A percentile compares a stretch with the other conserved stretches of the same genome.
phyloP scores from a whole-genome alignment of 2,888 invertebrate species.

The Strigamia transsilvanica region DNA sequence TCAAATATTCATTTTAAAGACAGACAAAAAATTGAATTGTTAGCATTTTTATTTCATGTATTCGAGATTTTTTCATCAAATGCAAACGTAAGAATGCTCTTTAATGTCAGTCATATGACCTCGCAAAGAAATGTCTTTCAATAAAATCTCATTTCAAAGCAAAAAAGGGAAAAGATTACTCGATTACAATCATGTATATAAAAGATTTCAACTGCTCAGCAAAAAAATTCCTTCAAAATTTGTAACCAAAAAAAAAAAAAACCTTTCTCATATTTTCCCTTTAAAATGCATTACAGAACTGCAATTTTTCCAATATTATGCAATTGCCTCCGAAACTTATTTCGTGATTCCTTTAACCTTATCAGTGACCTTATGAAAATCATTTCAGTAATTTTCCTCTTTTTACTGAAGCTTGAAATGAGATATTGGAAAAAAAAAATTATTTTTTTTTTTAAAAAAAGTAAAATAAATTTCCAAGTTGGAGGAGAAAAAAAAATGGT shows the following conservation, averaged over 20 bases:
- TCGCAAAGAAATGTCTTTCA: not conserved
- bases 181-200: conserved; percentile 16
- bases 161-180: not conserved
- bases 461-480: not conserved
- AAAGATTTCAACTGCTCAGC: conserved; percentile 21
- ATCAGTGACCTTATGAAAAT: not conserved
- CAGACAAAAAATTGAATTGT: not conserved
- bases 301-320: conserved; percentile 16
- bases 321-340: not conserved
- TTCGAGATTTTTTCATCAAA: not conserved
- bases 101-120: not conserved
- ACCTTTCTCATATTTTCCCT: not conserved
- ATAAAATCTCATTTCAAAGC: conserved; percentile 9
- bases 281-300: not conserved
- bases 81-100: conserved; percentile 7
- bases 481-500: not conserved
- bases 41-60: not conserved
- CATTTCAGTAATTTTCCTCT: not conserved
- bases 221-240: not conserved
- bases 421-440: not conserved
- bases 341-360: not conserved
- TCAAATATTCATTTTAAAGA: not conserved
- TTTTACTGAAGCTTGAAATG: not conserved
- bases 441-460: too few species aligned
- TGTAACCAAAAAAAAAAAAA: not conserved